Evolutionary conservation across 2,888 invertebrate species (phyloP).

Genomic region (Abscondita cerata): DNA sequence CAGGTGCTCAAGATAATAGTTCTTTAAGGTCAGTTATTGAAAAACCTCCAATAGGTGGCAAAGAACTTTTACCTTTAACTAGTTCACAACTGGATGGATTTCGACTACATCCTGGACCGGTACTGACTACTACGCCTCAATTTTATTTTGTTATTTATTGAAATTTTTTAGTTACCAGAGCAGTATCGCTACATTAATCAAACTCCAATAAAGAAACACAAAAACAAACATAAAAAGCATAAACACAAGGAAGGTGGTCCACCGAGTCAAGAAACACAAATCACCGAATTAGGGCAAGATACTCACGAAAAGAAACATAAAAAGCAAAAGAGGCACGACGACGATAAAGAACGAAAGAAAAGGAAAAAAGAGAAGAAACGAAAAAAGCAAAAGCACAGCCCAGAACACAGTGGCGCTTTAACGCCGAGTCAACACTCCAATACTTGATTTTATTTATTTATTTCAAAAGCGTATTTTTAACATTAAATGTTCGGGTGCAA

Average conservation of each 20-base stretch:
- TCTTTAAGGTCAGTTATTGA: constrained; percentile 93
- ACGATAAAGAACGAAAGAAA: constrained; percentile 92
- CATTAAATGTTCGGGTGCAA: too few relatives aligned
- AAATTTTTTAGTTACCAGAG: constrained; percentile 75
- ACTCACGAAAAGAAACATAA: constrained; percentile 95
- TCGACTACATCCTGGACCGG: constrained; percentile 92
- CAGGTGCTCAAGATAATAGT: constrained; percentile 86
- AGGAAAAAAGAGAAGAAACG: constrained; percentile 95
- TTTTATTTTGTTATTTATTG: constrained; percentile 29
- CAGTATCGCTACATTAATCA: constrained; percentile 94
- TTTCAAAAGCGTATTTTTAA: too few relatives aligned
- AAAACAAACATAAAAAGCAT: constrained; percentile 95
- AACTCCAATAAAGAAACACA: constrained; percentile 90
- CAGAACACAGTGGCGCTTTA: constrained; percentile 78
- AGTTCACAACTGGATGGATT: constrained; percentile 92
- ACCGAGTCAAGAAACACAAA: constrained; percentile 76
- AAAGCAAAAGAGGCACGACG: constrained; percentile 92
- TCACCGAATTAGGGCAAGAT: constrained; percentile 71
- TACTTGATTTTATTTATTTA: constrained; percentile 17
- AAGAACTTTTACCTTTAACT: constrained; percentile 85
- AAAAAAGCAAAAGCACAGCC: constrained; percentile 93
- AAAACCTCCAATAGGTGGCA: constrained; percentile 92
- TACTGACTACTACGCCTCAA: constrained; percentile 40
- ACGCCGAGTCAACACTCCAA: constrained; percentile 65
- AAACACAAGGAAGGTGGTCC: constrained; percentile 89